phyloP scores from a whole-genome alignment of 1,140 invertebrate genomes.

The Anoplolepis gracilipes region DNA sequence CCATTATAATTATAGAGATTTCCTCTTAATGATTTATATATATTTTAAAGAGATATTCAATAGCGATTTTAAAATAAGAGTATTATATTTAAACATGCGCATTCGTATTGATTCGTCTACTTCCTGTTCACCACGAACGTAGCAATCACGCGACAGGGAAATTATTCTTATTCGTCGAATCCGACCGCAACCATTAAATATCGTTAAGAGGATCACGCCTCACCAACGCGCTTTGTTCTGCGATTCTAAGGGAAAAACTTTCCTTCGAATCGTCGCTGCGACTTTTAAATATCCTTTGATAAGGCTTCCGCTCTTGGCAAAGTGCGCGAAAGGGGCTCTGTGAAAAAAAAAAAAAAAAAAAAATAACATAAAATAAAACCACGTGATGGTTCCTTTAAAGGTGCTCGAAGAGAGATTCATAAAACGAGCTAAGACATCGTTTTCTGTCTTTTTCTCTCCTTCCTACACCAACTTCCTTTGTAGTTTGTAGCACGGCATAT shows the following conservation, averaged over 20 bases:
- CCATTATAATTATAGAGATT: background rate
- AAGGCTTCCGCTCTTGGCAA: slow-evolving; percentile 14
- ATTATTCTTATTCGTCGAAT: slow-evolving; percentile 9
- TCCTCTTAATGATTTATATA: background rate
- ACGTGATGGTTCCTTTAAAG: slow-evolving; percentile 57
- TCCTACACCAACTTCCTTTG: slow-evolving; percentile 1
- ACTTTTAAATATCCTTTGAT: slow-evolving; percentile 75
- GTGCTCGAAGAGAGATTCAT: slow-evolving; percentile 42
- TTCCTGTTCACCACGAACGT: background rate
- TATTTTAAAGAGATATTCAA: background rate
- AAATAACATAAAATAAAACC: slow-evolving; percentile 53
- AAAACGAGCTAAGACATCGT: slow-evolving; percentile 40
- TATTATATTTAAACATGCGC: background rate
- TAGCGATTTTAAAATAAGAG: background rate
- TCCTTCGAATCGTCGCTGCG: slow-evolving; percentile 52
- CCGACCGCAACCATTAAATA: slow-evolving; percentile 65
- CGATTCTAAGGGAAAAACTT: slow-evolving; percentile 61
- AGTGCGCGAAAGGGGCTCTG: slow-evolving; percentile 1
- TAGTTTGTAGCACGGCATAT: background rate
- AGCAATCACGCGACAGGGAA: background rate
- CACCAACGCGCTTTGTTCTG: slow-evolving; percentile 51
- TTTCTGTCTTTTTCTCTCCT: background rate
- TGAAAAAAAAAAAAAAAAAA: background rate
- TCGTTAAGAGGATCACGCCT: slow-evolving; percentile 59
- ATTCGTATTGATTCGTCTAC: background rate